Evolutionary conservation across 2,888 invertebrate genomes (phyloP).

Genomic region (Daptonema setosum): DNA sequence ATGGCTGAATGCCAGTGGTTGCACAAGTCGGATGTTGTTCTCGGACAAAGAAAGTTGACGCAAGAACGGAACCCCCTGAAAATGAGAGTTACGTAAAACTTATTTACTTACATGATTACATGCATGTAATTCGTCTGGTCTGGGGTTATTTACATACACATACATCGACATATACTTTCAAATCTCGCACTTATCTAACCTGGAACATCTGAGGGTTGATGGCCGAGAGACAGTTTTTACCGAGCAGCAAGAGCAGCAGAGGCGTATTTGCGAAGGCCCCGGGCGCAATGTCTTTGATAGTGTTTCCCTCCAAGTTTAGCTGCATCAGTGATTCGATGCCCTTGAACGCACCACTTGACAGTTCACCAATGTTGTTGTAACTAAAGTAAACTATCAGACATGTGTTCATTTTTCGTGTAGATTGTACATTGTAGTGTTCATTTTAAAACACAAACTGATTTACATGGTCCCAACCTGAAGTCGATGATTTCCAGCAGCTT

Average conservation of each 20-base stretch:
- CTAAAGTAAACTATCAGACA: too few relatives aligned
- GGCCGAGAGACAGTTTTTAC: conserved; percentile 22
- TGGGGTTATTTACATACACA: too few relatives aligned
- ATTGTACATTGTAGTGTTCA: too few relatives aligned
- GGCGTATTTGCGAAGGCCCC: conserved; percentile 26
- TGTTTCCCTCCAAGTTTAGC: conserved; percentile 24
- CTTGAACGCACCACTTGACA: conserved; percentile 18
- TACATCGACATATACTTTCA: too few relatives aligned
- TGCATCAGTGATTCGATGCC: conserved; percentile 25
- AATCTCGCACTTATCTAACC: too few relatives aligned
- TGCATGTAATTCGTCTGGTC: too few relatives aligned
- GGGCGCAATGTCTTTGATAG: conserved; percentile 18
- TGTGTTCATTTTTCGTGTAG: too few relatives aligned
- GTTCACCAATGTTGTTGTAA: conserved; percentile 21
- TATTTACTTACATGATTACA: too few relatives aligned
- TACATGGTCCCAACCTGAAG: too few relatives aligned
- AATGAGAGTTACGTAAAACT: too few relatives aligned
- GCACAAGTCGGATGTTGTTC: conserved; percentile 24
- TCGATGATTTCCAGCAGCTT: conserved; percentile 19
- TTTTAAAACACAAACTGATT: too few relatives aligned
- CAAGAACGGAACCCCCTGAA: conserved; percentile 25
- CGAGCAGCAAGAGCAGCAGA: conserved; percentile 25
- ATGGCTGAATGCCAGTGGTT: conserved; percentile 42
- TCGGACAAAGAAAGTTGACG: conserved; percentile 25
- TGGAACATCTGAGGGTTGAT: conserved; percentile 7